Percentiles rank a stretch among this genome's conserved stretches.
Conservation (phyloP, 2,888 invertebrate species). For the Odontocolon sp. region DNA sequence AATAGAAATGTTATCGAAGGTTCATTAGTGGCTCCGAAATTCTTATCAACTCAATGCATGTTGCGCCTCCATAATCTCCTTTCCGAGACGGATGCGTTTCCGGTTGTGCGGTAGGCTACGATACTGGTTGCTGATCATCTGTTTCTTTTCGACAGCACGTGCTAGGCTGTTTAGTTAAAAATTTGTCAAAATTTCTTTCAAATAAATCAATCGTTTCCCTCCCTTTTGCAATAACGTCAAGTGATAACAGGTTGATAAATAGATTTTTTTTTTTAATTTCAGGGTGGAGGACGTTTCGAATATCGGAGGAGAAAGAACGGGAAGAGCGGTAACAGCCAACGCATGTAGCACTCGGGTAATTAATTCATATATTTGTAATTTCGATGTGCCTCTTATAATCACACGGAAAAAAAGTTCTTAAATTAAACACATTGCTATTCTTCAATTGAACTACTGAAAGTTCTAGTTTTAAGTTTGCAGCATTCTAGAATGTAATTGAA, state of each 20-base stretch:
- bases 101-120: slow-evolving; percentile 18
- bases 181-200: no score
- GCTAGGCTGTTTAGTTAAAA: no score
- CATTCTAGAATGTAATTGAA: no score
- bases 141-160: no score
- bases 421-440: no score
- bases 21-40: slow-evolving; percentile 44
- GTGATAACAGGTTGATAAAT: no score
- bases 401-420: no score
- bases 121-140: background rate
- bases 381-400: no score
- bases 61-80: slow-evolving; percentile 47
- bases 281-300: slow-evolving; percentile 54
- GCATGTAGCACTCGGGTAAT: slow-evolving; percentile 69
- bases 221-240: no score
- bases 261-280: slow-evolving; percentile 35
- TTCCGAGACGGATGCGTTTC: slow-evolving; percentile 59
- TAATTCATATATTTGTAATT: slow-evolving; percentile 13
- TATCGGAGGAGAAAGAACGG: slow-evolving; percentile 58
- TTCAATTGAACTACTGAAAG: no score
- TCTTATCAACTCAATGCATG: slow-evolving; percentile 31
- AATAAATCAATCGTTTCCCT: no score
- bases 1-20: slow-evolving; percentile 42
- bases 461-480: no score
- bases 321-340: slow-evolving; percentile 63